Conservation (phyloP, 2,113 vertebrate species). For the Machaerirhynchus nigripectus region DNA sequence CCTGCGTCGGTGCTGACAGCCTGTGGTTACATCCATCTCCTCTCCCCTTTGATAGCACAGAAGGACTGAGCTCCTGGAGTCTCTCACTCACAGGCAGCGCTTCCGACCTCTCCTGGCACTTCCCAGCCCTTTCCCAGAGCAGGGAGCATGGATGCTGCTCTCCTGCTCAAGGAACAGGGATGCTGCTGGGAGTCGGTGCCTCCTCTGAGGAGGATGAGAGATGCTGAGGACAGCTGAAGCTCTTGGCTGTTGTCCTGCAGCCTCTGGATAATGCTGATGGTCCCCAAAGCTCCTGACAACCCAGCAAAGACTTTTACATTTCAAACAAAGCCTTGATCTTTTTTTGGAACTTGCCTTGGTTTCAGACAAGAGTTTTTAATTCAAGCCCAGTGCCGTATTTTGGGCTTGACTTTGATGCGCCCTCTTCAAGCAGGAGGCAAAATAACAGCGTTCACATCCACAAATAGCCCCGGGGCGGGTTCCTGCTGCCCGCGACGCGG, state of each 20-base stretch:
- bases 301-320: slow-evolving; percentile 25
- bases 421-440: slow-evolving; percentile 57
- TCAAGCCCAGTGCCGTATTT: slow-evolving; percentile 42
- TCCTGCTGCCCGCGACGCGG: slow-evolving; percentile 4
- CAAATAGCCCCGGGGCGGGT: slow-evolving; percentile 48
- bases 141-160: neutral
- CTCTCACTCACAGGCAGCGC: fast-evolving
- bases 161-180: fast-evolving
- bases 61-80: neutral
- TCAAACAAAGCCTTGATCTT: slow-evolving; percentile 60
- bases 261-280: neutral
- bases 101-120: neutral
- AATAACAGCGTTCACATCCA: slow-evolving; percentile 62
- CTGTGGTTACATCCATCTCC: neutral
- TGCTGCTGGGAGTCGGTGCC: neutral
- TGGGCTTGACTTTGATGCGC: slow-evolving; percentile 60
- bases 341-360: slow-evolving; percentile 54
- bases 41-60: neutral
- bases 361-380: slow-evolving; percentile 62
- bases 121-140: neutral
- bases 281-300: slow-evolving; percentile 12
- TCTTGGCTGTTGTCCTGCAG: neutral
- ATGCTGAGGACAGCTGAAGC: neutral
- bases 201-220: neutral
- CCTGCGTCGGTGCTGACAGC: neutral